Percentiles rank a stretch among this genome's conserved stretches.
Conservation (phyloP, 1,140 invertebrate genomes). For the Brachionus plicatilis region DNA sequence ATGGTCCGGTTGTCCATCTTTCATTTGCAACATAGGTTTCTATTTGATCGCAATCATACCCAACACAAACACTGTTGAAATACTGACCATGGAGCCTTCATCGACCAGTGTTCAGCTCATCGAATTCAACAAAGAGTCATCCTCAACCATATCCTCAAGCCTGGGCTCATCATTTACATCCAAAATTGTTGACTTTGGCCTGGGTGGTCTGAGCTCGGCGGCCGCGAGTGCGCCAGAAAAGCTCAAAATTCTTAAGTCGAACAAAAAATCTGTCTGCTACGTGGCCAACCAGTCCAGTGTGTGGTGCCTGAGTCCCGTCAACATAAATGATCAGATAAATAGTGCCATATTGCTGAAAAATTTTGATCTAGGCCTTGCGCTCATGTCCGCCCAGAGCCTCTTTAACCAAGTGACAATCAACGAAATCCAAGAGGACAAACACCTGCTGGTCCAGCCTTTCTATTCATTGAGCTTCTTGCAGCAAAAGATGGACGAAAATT, state of each 20-base stretch:
- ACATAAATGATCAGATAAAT: slow-evolving; percentile 34
- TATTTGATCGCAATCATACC: neutral
- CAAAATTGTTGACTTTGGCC: slow-evolving; percentile 7
- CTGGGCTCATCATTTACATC: slow-evolving; percentile 9
- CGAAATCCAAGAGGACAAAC: neutral
- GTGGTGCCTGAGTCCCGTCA: slow-evolving; percentile 24
- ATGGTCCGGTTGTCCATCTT: slow-evolving; percentile 13
- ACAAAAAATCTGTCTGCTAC: slow-evolving; percentile 26
- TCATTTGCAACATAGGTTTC: neutral
- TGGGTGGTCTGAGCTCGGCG: neutral
- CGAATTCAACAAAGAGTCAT: neutral
- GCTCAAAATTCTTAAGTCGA: slow-evolving; percentile 28
- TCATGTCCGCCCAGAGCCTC: neutral
- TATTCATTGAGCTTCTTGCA: neutral
- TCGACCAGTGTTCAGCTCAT: slow-evolving; percentile 15
- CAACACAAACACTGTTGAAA: neutral
- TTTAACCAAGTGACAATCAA: neutral
- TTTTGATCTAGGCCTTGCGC: neutral
- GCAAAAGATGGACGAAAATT: neutral
- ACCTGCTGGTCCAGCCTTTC: neutral
- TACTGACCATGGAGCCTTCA: neutral
- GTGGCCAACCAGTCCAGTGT: slow-evolving; percentile 36
- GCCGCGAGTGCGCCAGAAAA: neutral
- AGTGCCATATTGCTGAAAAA: slow-evolving; percentile 11
- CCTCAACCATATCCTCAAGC: neutral